These are phyloP conservation scores for Stenichneumon culpator DNA, from an alignment of 2,888 invertebrate species.

Conservation along the genomic window DNA sequence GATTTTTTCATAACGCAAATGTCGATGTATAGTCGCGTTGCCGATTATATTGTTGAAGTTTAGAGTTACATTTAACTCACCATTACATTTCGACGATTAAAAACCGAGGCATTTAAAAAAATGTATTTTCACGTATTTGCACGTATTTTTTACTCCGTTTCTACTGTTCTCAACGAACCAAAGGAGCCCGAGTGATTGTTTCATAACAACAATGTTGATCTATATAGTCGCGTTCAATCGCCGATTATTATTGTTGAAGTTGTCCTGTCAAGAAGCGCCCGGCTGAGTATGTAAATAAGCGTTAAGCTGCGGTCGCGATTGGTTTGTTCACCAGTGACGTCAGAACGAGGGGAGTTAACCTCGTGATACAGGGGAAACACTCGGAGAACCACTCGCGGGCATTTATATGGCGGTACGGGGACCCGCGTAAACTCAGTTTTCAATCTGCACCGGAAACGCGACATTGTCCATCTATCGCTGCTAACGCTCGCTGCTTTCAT, in stretches of 20 bases:
- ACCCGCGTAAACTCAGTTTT: conserved; percentile 76
- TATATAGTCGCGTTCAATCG: background rate
- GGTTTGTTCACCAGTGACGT: conserved; percentile 71
- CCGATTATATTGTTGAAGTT: conserved; percentile 35
- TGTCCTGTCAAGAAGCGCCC: conserved; percentile 52
- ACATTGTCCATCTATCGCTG: conserved; percentile 41
- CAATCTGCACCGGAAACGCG: conserved; percentile 66
- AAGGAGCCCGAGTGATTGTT: too few species aligned
- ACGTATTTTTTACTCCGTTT: too few species aligned
- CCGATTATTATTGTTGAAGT: conserved; percentile 30
- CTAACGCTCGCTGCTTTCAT: background rate
- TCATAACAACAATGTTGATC: too few species aligned
- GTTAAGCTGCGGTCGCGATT: conserved; percentile 61
- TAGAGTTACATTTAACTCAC: too few species aligned
- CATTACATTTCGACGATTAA: too few species aligned
- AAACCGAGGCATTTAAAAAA: too few species aligned
- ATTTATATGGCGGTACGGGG: conserved; percentile 77
- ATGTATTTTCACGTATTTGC: too few species aligned
- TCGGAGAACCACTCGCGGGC: conserved; percentile 71
- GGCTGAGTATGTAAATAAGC: conserved; percentile 62
- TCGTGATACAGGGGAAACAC: conserved; percentile 71
- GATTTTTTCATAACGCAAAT: background rate
- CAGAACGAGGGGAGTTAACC: conserved; percentile 68
- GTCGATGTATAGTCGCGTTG: background rate
- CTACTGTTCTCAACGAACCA: too few species aligned